Evolutionary conservation across 2,797 vertebrate species (phyloP), one percentile per base, ranked within the genome.

Genomic region (Myripristis murdjan): DNA sequence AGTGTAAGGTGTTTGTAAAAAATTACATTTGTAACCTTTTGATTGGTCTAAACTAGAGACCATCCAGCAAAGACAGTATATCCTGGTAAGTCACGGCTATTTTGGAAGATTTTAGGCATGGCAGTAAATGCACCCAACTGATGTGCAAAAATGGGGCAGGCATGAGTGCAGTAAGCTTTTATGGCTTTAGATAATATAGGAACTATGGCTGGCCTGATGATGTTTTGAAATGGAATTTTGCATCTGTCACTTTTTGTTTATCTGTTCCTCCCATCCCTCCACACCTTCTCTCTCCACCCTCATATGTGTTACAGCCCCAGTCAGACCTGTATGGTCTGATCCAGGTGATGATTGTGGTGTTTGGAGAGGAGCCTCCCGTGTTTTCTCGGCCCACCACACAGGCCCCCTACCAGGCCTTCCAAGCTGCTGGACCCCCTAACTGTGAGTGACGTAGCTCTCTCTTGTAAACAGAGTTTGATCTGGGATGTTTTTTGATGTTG

Each of bases 341-440:
- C 88, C 98, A 99, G 86, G 97, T 99, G 81, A 98, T 99, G 97
- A 98, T 98, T 63, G 97, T 99, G 65, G 97, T 99, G 69, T 99
- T 99, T 91, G 97, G 96, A 77, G 98, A 99, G 3, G 98, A 99
- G 65, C 98, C 98, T 63, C 98, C 98, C 0, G 98, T 99, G 56
- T 99, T 99, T 89, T 99, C 98, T 41, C 96, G 98, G 6, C 97
- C 98, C 9, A 96, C 92, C 43, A 85, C 93, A 46, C 95, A 95
- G 82, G 92, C 97, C 5, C 92, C 95, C 10, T 99, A 96, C 74
- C 96, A 96, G 62, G 87, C 96, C 0, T 99, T 98, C 86, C 97
- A 97, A 84, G 95, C 98, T 52, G 95, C 96, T 7, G 98, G 98
- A 79, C 98, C 98, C 52, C 98, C 98, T 41, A 98, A 96, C 71